Conservation (phyloP, 2,888 invertebrate species). For the Drosophila atripex region DNA sequence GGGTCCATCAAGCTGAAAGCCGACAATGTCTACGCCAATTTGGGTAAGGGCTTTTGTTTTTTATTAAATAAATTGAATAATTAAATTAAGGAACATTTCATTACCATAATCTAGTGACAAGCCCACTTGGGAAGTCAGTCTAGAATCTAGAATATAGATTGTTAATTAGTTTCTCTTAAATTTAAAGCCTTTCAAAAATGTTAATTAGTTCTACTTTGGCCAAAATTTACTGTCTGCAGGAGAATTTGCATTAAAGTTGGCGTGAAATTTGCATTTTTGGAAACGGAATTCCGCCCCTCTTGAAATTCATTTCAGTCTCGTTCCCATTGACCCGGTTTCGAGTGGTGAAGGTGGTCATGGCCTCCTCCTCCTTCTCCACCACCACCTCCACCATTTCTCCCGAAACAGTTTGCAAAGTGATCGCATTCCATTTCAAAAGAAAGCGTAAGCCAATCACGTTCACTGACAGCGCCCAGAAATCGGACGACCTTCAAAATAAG, state of each 20-base stretch:
- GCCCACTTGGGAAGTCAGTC: too few species aligned
- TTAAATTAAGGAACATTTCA: not conserved
- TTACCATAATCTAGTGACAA: too few species aligned
- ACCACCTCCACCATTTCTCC: constrained; percentile 16
- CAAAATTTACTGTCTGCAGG: not conserved
- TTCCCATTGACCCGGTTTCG: constrained; percentile 28
- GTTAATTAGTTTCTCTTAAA: not conserved
- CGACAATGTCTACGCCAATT: constrained; percentile 91
- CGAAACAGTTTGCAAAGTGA: constrained; percentile 24
- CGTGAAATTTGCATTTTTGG: constrained; percentile 20
- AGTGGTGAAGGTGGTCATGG: constrained; percentile 12
- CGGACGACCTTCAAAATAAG: constrained; percentile 62
- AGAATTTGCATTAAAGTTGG: constrained; percentile 6
- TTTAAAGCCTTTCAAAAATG: not conserved
- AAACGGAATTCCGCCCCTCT: constrained; percentile 25
- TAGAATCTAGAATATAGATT: not conserved
- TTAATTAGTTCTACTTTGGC: constrained; percentile 1
- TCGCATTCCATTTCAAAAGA: constrained; percentile 54
- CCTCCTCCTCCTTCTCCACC: constrained; percentile 1
- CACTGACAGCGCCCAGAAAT: constrained; percentile 42
- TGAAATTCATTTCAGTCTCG: constrained; percentile 22
- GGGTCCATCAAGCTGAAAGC: constrained; percentile 84
- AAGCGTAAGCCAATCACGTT: constrained; percentile 74
- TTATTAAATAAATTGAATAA: not conserved
- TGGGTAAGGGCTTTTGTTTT: constrained; percentile 85